These are phyloP conservation scores for Kryptolebias ocellatus DNA, from an alignment of 2,797 vertebrate genomes.

Conservation along the genomic window DNA sequence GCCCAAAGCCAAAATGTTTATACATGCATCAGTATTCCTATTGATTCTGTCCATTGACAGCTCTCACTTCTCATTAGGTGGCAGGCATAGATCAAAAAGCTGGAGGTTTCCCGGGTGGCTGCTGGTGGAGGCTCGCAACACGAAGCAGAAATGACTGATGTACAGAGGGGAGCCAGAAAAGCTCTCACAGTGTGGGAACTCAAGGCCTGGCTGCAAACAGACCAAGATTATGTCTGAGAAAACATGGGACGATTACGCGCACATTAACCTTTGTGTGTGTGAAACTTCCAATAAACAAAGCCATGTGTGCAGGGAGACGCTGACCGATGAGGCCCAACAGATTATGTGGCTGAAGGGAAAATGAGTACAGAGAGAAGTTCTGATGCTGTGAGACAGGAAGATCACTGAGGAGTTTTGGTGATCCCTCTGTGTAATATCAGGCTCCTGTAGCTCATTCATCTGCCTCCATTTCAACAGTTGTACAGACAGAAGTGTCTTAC, in stretches of 20 bases:
- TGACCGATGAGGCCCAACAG: conserved; percentile 8
- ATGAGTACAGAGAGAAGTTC: conserved; percentile 16
- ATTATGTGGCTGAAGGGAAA: conserved; percentile 9
- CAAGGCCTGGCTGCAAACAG: conserved; percentile 3
- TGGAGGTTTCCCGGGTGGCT: conserved; percentile 10
- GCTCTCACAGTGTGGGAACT: not conserved
- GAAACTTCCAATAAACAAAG: conserved; percentile 11
- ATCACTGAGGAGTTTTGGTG: conserved; percentile 6
- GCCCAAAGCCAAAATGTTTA: conserved; percentile 28
- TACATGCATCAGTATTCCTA: conserved; percentile 25
- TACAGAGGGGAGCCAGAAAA: conserved; percentile 1
- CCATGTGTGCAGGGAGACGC: conserved; percentile 13
- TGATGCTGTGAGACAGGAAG: conserved; percentile 6
- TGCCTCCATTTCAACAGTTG: conserved; percentile 2
- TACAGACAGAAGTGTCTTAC: not conserved
- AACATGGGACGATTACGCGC: conserved; percentile 4
- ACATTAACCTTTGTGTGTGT: conserved; percentile 1
- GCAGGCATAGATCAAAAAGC: conserved; percentile 48
- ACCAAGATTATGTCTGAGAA: conserved; percentile 9
- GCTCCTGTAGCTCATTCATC: conserved; percentile 9
- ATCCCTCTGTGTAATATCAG: conserved; percentile 20
- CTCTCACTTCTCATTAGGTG: conserved; percentile 62
- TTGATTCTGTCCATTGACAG: conserved; percentile 57
- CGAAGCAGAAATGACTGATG: not conserved
- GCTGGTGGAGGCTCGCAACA: conserved; percentile 19